These are phyloP conservation scores for Drosophila prosaltans DNA, from an alignment of 1,140 invertebrate genomes.

Conservation along the genomic window DNA sequence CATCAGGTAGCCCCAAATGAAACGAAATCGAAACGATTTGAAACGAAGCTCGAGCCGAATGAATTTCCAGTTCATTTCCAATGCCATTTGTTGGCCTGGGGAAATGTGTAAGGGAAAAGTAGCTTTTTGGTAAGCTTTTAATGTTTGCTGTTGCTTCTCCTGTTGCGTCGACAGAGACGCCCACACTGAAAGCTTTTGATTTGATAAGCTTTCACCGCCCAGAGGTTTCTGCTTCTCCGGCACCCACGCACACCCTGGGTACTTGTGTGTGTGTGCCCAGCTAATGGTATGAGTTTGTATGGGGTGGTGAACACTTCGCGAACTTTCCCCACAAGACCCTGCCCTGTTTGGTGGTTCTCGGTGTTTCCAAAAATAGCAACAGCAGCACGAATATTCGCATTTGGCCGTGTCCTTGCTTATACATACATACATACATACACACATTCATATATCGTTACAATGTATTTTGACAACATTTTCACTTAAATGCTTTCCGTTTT, in stretches of 20 bases:
- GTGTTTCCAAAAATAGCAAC: slow-evolving; percentile 70
- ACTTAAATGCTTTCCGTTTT: slow-evolving; percentile 19
- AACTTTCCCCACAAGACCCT: slow-evolving; percentile 16
- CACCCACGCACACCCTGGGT: slow-evolving; percentile 1
- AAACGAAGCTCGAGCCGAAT: slow-evolving; percentile 23
- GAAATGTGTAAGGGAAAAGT: slow-evolving; percentile 48
- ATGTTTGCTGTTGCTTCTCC: slow-evolving; percentile 50
- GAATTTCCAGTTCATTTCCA: slow-evolving; percentile 57
- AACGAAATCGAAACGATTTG: slow-evolving; percentile 34
- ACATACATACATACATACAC: not conserved
- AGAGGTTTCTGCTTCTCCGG: not conserved
- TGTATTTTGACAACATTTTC: slow-evolving; percentile 18
- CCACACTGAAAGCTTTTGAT: slow-evolving; percentile 52
- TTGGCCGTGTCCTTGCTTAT: slow-evolving; percentile 22
- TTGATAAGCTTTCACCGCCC: slow-evolving; percentile 52
- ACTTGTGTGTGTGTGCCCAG: not conserved
- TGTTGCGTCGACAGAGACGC: slow-evolving; percentile 59
- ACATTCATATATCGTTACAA: slow-evolving; percentile 1
- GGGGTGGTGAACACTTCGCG: slow-evolving; percentile 1
- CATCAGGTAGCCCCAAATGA: slow-evolving; percentile 61
- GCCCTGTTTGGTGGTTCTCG: slow-evolving; percentile 17
- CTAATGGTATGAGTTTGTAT: not conserved
- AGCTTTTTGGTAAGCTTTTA: slow-evolving; percentile 46
- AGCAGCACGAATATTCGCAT: slow-evolving; percentile 53
- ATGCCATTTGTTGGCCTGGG: slow-evolving; percentile 47